Evolutionary conservation across 2,113 vertebrate species (phyloP).

Genomic region (Scomber colias): DNA sequence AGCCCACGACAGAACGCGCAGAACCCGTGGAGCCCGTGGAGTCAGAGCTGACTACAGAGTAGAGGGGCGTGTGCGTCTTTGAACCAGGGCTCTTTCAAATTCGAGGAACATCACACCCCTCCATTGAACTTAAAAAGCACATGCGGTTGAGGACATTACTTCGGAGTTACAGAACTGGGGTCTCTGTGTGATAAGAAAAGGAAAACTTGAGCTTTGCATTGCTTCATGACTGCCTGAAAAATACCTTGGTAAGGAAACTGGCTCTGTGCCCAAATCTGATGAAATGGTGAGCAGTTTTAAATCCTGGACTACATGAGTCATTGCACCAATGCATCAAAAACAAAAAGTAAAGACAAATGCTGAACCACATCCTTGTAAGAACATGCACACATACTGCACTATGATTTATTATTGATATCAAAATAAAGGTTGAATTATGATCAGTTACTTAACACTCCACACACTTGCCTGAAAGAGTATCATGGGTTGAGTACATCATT

Average conservation of each 20-base stretch:
- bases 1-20: neutral
- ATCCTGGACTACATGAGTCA: conserved; percentile 23
- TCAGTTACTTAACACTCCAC: neutral
- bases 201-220: conserved; percentile 19
- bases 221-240: conserved; percentile 42
- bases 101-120: conserved; percentile 35
- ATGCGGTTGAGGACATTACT: conserved; percentile 36
- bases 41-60: conserved; percentile 18
- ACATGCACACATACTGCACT: neutral
- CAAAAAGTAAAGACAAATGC: conserved; percentile 10
- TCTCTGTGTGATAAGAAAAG: conserved; percentile 28
- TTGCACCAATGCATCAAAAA: conserved; percentile 6
- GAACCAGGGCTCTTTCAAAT: conserved; percentile 49
- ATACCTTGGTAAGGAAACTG: conserved; percentile 39
- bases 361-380: neutral
- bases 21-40: conserved; percentile 5
- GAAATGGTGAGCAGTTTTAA: conserved; percentile 29
- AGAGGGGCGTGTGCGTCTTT: conserved; percentile 12
- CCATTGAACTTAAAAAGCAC: conserved; percentile 41
- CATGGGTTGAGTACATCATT: neutral
- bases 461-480: neutral
- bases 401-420: neutral
- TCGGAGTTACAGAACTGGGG: neutral
- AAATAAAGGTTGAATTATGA: neutral
- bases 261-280: conserved; percentile 25